Evolutionary conservation across 2,888 invertebrate genomes (phyloP).

Genomic region (Quadriops clusia): DNA sequence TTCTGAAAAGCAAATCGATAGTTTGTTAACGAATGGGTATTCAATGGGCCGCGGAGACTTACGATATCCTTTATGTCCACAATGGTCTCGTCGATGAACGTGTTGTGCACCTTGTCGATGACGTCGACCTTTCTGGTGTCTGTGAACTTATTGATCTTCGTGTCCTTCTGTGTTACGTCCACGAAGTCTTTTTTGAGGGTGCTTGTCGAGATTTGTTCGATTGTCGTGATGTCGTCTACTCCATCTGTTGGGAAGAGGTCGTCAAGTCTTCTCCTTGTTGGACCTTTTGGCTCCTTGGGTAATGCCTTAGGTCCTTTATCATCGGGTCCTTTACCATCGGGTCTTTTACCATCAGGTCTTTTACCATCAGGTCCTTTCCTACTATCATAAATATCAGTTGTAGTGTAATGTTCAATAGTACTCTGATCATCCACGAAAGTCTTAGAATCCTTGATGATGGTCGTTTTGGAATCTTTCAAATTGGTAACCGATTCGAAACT

Average conservation of each 20-base stretch:
- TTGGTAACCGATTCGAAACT: conserved; percentile 22
- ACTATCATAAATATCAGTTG: conserved; percentile 18
- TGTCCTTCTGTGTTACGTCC: conserved; percentile 18
- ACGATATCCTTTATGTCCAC: conserved; percentile 45
- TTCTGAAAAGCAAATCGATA: conserved; percentile 25
- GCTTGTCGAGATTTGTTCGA: conserved; percentile 21
- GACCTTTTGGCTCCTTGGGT: conserved; percentile 1
- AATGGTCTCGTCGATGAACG: conserved; percentile 45
- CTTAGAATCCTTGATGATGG: conserved; percentile 23
- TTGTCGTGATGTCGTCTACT: conserved; percentile 17
- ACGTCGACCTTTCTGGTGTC: conserved; percentile 15
- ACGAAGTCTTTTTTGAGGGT: conserved; percentile 2
- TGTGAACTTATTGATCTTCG: conserved; percentile 11
- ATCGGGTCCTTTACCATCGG: conserved; percentile 11
- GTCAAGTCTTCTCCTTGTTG: conserved; percentile 6
- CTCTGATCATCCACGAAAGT: conserved; percentile 23
- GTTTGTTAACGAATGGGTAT: too few relatives aligned
- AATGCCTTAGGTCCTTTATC: conserved; percentile 5
- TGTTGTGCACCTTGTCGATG: conserved; percentile 31
- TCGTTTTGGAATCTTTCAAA: conserved; percentile 23
- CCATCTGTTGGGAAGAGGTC: conserved; percentile 12
- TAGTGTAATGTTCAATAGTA: conserved; percentile 25
- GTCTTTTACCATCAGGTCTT: conserved; percentile 10
- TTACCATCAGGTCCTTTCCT: conserved; percentile 15
- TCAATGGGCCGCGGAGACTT: too few relatives aligned